Base-by-base conservation (phyloP, 2,888 invertebrate species). In the Dryocosmus kuriphilus region DNA sequence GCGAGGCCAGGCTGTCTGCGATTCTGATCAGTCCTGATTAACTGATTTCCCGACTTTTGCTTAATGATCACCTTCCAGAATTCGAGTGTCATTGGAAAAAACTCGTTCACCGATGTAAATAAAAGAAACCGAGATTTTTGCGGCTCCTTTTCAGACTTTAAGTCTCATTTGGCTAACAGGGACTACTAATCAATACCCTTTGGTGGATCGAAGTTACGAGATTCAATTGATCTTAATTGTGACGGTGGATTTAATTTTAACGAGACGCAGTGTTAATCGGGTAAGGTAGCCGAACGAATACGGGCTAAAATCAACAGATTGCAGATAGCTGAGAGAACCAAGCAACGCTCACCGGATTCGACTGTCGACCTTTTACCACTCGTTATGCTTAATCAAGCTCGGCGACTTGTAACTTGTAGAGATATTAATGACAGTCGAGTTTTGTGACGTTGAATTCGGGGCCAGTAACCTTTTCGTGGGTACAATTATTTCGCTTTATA, bases 21-120 rank as follows among this genome's bases (percentile, higher is more conserved):
- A 51, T 51, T 8, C 8, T 51, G n/a, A 51, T 51, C n/a, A n/a
- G n/a, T 51, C 51, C 8, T n/a, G 51, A 51, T 51, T n/a, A n/a
- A 19, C 8, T n/a, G 51, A 51, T 51, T n/a, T 51, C 27, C 38
- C 41, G n/a, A 41, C 27, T 51, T 71, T 46, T 51, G n/a, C 67
- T 71, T 71, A 71, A 71, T 71, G 67, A 71, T 71, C 46, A 67
- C 41, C 67, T 46, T 41, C 46, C 41, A 67, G 67, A 46, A 67
- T 71, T 71, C 30, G 46, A 71, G n/a, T n/a, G 46, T 46, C 46
- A 71, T 71, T 41, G 16, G 51, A 71, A 46, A 71, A 71, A 71
- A 71, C 30, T 71, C 30, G 51, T 51, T 51, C 51, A 46, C 41
- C 7, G 27, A 51, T 11, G 67, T 27, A 71, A 65, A 65, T 16